Percentiles rank a stretch among this genome's conserved stretches.
phyloP scores from a whole-genome alignment of 2,888 invertebrate genomes.

The Rhynchonema sp. region DNA sequence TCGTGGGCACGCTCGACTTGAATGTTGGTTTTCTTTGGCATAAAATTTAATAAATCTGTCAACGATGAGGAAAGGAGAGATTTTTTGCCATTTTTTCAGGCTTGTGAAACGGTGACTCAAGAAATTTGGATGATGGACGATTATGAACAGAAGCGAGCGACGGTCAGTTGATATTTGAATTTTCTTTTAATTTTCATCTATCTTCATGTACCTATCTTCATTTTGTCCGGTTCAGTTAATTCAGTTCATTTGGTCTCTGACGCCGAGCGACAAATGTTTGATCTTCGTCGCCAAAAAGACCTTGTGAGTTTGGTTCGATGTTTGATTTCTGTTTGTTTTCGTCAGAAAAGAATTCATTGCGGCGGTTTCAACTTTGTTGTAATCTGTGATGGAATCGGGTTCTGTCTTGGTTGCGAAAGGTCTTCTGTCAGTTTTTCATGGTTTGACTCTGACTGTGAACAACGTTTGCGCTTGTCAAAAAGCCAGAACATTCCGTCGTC shows the following conservation, averaged over 20 bases:
- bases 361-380: too few relatives aligned
- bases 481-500: too few relatives aligned
- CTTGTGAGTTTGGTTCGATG: constrained; percentile 28
- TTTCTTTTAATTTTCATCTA: too few relatives aligned
- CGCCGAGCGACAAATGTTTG: constrained; percentile 57
- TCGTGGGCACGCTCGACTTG: constrained; percentile 61
- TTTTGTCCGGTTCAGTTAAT: constrained; percentile 35
- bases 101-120: constrained; percentile 68
- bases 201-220: too few relatives aligned
- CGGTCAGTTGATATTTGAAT: too few relatives aligned
- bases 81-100: constrained; percentile 31
- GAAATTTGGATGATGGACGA: constrained; percentile 51
- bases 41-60: too few relatives aligned
- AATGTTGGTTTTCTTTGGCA: constrained; percentile 39
- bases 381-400: too few relatives aligned
- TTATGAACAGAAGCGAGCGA: constrained; percentile 47
- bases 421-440: not conserved
- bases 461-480: too few relatives aligned
- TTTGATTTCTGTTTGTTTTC: not conserved
- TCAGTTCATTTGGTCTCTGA: constrained; percentile 50
- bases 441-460: too few relatives aligned
- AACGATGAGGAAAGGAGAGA: too few relatives aligned
- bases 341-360: not conserved
- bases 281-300: constrained; percentile 74
- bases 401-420: too few relatives aligned